Evolutionary conservation across 92 coral and sea anemone species (phyloP).

Genomic region (Bergia sp.): DNA sequence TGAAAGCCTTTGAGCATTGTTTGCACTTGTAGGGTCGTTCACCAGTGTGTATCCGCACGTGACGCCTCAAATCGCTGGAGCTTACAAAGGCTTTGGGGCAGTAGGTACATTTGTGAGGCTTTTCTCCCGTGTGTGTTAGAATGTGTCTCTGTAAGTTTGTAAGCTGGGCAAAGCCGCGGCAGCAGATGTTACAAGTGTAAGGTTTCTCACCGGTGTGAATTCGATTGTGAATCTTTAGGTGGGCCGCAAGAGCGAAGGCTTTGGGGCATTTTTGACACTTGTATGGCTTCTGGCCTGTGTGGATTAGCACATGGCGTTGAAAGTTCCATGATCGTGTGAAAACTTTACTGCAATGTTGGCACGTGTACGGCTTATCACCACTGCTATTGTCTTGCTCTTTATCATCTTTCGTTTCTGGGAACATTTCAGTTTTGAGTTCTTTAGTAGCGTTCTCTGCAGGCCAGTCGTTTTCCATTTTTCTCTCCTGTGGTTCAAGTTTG

Average conservation of each 20-base stretch:
- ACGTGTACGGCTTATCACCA: slow-evolving; percentile 88
- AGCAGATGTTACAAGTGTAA: slow-evolving; percentile 95
- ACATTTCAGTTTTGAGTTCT: slow-evolving; percentile 61
- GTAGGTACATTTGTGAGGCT: slow-evolving; percentile 97
- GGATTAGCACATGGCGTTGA: slow-evolving; percentile 95
- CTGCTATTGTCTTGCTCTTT: slow-evolving; percentile 74
- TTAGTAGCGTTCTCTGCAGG: slow-evolving; percentile 41
- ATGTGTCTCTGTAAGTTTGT: slow-evolving; percentile 96
- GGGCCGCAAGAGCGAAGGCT: slow-evolving; percentile 99
- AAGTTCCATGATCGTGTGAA: slow-evolving; percentile 99
- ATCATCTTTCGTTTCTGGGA: slow-evolving; percentile 74
- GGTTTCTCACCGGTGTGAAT: slow-evolving; percentile 98
- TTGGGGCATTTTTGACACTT: slow-evolving; percentile 98
- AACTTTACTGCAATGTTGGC: slow-evolving; percentile 96
- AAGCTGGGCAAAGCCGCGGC: slow-evolving; percentile 97
- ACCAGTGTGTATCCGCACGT: slow-evolving; percentile 96
- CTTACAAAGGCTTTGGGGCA: slow-evolving; percentile 99
- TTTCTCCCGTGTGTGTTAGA: slow-evolving; percentile 96
- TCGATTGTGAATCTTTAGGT: slow-evolving; percentile 97
- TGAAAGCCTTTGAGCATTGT: slow-evolving; percentile 98
- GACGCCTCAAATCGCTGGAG: slow-evolving; percentile 96
- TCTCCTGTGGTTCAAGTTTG: slow-evolving; percentile 49
- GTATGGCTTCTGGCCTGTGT: slow-evolving; percentile 98
- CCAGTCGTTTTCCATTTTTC: slow-evolving; percentile 41
- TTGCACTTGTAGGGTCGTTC: slow-evolving; percentile 98